phyloP scores from a whole-genome alignment of 1,140 invertebrate genomes.

The Meloidogyne chitwoodi region DNA sequence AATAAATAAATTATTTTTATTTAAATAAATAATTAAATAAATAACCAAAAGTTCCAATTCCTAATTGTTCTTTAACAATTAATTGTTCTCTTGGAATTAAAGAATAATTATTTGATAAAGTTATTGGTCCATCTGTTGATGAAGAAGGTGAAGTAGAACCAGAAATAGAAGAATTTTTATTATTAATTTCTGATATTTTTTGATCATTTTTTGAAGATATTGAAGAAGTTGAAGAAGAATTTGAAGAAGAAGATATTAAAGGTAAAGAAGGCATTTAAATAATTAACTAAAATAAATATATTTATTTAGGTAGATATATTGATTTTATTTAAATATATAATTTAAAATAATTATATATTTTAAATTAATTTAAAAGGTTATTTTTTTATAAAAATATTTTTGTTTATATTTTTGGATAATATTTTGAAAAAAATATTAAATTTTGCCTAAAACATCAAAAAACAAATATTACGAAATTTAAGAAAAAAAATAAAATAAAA shows the following conservation, averaged over 20 bases:
- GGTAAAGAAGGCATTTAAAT: not conserved
- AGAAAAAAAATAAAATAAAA: not conserved
- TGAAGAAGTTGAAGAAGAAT: not conserved
- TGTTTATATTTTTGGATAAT: not conserved
- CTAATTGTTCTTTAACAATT: conserved; percentile 44
- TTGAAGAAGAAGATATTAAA: not conserved
- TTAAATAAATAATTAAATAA: conserved; percentile 24
- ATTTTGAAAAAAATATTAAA: not conserved
- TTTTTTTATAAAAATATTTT: not conserved
- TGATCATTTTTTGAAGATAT: not conserved
- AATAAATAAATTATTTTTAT: not conserved
- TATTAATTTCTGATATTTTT: not conserved
- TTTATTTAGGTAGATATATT: too few relatives aligned
- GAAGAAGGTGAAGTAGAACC: conserved; percentile 4
- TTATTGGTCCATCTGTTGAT: not conserved
- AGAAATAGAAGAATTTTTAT: not conserved
- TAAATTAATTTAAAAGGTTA: not conserved
- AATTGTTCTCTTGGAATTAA: conserved; percentile 43
- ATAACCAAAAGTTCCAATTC: conserved; percentile 45
- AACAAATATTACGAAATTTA: not conserved
- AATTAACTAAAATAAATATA: not conserved
- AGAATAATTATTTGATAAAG: conserved; percentile 37
- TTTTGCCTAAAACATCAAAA: not conserved
- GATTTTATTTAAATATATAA: too few relatives aligned
- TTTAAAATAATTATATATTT: not conserved